A percentile compares a stretch with the other conserved stretches of the same genome.
Evolutionary conservation across 2,888 invertebrate genomes (phyloP).

Genomic region (Drosophila yooni): DNA sequence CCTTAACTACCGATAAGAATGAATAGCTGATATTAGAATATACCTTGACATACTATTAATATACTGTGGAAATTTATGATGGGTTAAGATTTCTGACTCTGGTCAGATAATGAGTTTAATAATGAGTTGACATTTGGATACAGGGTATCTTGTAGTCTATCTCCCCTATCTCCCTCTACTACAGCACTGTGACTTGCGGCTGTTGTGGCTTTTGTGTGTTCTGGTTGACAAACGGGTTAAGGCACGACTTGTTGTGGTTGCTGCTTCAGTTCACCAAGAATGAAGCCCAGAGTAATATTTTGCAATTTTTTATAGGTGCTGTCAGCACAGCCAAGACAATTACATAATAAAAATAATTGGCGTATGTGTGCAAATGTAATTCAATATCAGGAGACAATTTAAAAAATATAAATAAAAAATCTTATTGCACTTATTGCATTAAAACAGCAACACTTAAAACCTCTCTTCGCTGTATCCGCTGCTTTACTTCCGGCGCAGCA

Average conservation of each 20-base stretch:
- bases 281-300: background rate
- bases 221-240: slow-evolving; percentile 8
- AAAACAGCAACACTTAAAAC: background rate
- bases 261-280: background rate
- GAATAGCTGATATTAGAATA: background rate
- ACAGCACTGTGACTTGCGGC: background rate
- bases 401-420: background rate
- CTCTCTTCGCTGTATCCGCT: background rate
- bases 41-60: background rate
- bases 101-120: background rate
- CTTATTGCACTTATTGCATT: background rate
- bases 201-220: slow-evolving; percentile 7
- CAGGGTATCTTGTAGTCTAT: background rate
- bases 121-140: background rate
- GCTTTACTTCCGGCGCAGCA: too few species aligned
- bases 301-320: background rate
- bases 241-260: background rate
- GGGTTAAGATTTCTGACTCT: background rate
- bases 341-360: background rate
- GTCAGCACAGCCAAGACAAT: background rate
- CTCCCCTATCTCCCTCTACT: background rate
- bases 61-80: background rate
- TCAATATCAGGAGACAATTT: background rate
- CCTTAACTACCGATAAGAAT: background rate
- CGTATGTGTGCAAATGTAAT: background rate